Conservation (phyloP, 2,888 invertebrate genomes). For the Orchestes rusci region DNA sequence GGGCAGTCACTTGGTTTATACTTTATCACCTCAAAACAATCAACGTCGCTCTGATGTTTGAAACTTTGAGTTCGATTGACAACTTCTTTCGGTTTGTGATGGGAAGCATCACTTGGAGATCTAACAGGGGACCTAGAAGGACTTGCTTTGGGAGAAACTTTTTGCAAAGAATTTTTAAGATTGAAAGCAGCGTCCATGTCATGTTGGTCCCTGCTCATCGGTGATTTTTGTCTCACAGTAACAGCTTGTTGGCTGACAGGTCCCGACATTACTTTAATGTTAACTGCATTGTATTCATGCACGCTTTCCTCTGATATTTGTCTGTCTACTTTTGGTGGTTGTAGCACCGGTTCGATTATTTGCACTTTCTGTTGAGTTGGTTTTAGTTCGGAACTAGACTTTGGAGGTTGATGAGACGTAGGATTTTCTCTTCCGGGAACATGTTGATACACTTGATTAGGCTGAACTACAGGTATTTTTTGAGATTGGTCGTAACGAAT, state of each 20-base stretch:
- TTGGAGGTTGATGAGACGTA: neutral
- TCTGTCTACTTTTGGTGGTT: slow-evolving; percentile 31
- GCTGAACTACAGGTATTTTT: too few species aligned
- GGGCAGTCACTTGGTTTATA: slow-evolving; percentile 26
- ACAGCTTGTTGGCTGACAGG: slow-evolving; percentile 68
- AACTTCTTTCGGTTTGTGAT: slow-evolving; percentile 13
- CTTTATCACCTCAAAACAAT: slow-evolving; percentile 17
- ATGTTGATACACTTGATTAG: slow-evolving; percentile 3
- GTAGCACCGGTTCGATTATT: slow-evolving; percentile 21
- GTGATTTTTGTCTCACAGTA: slow-evolving; percentile 48
- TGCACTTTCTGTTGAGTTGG: slow-evolving; percentile 10
- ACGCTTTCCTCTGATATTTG: slow-evolving; percentile 39
- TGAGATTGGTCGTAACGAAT: neutral
- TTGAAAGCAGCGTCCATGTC: slow-evolving; percentile 49
- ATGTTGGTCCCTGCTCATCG: slow-evolving; percentile 52
- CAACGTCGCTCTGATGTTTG: slow-evolving; percentile 24
- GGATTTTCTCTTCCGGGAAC: neutral
- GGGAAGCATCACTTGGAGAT: slow-evolving; percentile 16
- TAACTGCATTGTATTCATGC: slow-evolving; percentile 53
- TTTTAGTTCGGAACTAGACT: neutral
- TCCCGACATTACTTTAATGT: slow-evolving; percentile 66
- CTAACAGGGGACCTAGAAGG: slow-evolving; percentile 11
- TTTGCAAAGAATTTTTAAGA: slow-evolving; percentile 52
- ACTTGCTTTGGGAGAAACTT: slow-evolving; percentile 32
- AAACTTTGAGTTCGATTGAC: slow-evolving; percentile 18